Percentiles rank a stretch among this genome's conserved stretches.
Conservation (phyloP, 2,888 invertebrate genomes). For the Conops quadrifasciatus region DNA sequence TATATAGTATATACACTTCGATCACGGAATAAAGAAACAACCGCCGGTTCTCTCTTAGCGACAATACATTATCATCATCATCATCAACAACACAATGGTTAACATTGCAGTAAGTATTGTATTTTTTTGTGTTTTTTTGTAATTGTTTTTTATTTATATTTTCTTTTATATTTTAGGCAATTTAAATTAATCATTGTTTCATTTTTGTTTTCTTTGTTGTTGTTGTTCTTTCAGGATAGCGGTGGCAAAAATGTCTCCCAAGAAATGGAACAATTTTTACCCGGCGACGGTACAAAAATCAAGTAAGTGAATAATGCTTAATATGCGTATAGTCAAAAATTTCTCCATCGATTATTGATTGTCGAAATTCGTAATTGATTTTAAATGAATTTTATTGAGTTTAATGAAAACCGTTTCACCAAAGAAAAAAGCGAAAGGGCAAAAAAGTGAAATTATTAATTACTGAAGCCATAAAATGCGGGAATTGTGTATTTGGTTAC, state of each 20-base stretch:
- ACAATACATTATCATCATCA: not conserved
- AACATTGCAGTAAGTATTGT: constrained; percentile 58
- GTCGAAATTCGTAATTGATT: not conserved
- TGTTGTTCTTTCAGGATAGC: constrained; percentile 51
- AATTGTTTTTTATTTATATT: constrained; percentile 31
- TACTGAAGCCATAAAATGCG: not conserved
- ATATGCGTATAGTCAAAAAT: too few relatives aligned
- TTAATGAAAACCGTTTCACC: constrained; percentile 7
- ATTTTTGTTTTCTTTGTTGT: constrained; percentile 10
- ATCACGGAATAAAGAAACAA: not conserved
- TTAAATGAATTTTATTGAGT: constrained; percentile 19
- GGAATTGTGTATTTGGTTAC: not conserved
- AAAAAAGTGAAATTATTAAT: too few relatives aligned
- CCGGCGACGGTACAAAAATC: constrained; percentile 68
- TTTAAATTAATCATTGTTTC: constrained; percentile 19
- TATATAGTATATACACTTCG: not conserved
- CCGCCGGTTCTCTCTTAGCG: not conserved
- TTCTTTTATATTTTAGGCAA: constrained; percentile 19
- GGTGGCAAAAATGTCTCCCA: constrained; percentile 67
- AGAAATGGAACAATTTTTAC: constrained; percentile 83
- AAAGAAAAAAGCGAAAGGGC: too few relatives aligned
- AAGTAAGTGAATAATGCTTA: constrained; percentile 53
- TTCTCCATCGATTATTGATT: not conserved
- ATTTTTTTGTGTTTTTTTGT: constrained; percentile 9
- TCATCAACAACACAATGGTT: constrained; percentile 52